Evolutionary conservation across 2,797 vertebrate species (phyloP).

Genomic region (Corythornis leucogaster): DNA sequence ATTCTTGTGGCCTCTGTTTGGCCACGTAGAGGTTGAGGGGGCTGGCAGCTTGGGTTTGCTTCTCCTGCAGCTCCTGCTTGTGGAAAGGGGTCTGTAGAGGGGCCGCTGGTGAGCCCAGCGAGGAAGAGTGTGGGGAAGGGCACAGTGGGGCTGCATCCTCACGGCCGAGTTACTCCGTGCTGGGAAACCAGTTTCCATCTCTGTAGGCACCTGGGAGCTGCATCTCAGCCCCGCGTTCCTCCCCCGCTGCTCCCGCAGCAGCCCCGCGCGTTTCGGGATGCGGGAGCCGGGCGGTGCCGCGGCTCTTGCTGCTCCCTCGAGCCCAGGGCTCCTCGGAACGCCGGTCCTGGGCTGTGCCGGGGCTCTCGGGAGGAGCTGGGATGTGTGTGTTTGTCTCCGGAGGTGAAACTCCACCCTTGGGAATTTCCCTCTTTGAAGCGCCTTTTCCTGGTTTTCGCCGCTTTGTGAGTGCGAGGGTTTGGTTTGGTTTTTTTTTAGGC

Average conservation of each 20-base stretch:
- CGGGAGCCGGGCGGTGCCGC: rapidly evolving
- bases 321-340: rapidly evolving
- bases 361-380: neutral
- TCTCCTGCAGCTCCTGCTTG: neutral
- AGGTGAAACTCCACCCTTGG: neutral
- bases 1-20: too few relatives aligned
- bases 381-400: rapidly evolving
- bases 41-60: neutral
- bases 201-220: neutral
- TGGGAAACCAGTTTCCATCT: rapidly evolving
- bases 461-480: neutral
- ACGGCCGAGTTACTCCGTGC: rapidly evolving
- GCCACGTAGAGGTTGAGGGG: rapidly evolving
- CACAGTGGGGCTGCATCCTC: rapidly evolving
- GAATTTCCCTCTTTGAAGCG: slow-evolving; percentile 24
- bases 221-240: rapidly evolving
- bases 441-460: slow-evolving; percentile 7
- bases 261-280: rapidly evolving
- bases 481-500: neutral
- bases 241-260: too few relatives aligned
- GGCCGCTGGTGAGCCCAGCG: rapidly evolving
- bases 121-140: neutral
- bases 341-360: neutral
- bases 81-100: neutral
- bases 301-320: rapidly evolving